Percentiles rank a stretch among this genome's conserved stretches.
phyloP scores from a whole-genome alignment of 2,113 vertebrate species.

The Steatornis caripensis region DNA sequence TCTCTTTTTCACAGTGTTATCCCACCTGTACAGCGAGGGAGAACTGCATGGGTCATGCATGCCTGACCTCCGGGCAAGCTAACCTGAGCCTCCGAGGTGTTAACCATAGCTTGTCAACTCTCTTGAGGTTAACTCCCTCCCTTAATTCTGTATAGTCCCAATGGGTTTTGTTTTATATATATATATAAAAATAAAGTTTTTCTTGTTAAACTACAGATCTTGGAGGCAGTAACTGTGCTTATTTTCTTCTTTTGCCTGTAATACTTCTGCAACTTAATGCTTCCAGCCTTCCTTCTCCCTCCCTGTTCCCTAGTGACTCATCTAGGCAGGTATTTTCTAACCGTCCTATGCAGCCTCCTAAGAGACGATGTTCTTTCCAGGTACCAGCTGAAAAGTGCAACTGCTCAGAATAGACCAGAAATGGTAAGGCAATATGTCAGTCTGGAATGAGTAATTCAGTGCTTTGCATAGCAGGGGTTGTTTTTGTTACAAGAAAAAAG shows the following conservation, averaged over 20 bases:
- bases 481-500: neutral
- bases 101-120: neutral
- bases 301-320: constrained; percentile 18
- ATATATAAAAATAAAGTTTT: neutral
- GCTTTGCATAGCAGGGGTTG: neutral
- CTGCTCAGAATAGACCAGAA: constrained; percentile 44
- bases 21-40: neutral
- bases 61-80: neutral
- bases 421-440: constrained; percentile 18
- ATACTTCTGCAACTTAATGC: neutral
- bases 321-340: constrained; percentile 51
- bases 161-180: neutral
- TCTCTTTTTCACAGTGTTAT: neutral
- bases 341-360: neutral
- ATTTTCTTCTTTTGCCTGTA: neutral
- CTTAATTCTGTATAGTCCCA: neutral
- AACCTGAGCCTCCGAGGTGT: neutral
- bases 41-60: neutral
- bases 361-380: constrained; percentile 26
- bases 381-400: constrained; percentile 38
- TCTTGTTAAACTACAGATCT: neutral
- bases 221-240: neutral
- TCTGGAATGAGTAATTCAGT: constrained; percentile 12
- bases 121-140: neutral
- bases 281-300: neutral